Base-by-base conservation (phyloP, 2,888 invertebrate genomes). In the Parnassius orleans region DNA sequence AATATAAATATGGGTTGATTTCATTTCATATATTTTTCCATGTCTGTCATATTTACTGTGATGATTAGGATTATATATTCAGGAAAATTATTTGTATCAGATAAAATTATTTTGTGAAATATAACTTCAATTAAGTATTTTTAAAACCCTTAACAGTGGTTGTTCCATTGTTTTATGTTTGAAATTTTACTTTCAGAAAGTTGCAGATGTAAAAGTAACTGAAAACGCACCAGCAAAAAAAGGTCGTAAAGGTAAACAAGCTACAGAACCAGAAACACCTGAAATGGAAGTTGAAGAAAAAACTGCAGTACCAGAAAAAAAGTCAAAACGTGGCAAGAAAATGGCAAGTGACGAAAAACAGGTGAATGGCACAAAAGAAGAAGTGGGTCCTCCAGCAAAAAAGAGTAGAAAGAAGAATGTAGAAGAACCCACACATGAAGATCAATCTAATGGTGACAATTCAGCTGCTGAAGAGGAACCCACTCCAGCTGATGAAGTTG, bases 191-290 rank as follows among this genome's bases (percentile, higher is more conserved):
- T 84, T 84, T 54, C 87, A 90, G 90, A 90, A 90, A 83, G 72
- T 81, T 67, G 76, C 53, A 41, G 87, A 87, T 68, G 76, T 80
- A 48, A 86, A 87, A 75, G 73, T 77, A 61, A 68, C 77, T 54
- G 85, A 84, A 68, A 81, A 66, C 76, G 88, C 85, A 71, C 84
- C 74, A 59, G 76, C 86, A 42, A 86, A 86, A 76, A 89, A 86
- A 69, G 84, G 84, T 24, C 86, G 86, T 1, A 90, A 87, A 77
- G 79, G 78, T 42, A 91, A 90, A 75, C 73, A 66, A 63, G 71
- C 76, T 53, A 72, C 75, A 68, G 81, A 78, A 14, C 59, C 65
- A 41, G 77, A 75, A 64, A 72, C 74, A 63, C 71, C 68, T 57
- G 81, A 81, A 55, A 56, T 71, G 51, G 76, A 71, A 12, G 64